phyloP scores from a whole-genome alignment of 2,888 invertebrate genomes.

The Mesorhabditis belari region DNA sequence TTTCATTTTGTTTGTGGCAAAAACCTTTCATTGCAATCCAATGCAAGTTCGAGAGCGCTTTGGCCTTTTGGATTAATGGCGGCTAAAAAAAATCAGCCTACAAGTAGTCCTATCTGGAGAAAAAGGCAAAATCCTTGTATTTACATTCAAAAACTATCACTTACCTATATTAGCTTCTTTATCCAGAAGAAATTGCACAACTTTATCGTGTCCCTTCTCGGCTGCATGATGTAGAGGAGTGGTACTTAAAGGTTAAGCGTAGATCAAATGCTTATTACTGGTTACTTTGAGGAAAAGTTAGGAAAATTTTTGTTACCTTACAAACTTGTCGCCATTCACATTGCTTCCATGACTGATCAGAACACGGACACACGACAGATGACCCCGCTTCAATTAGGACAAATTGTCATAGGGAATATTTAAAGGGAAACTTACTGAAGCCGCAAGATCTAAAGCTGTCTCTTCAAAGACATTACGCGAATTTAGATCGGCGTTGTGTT shows the following conservation, averaged over 20 bases:
- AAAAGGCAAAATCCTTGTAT: too few species aligned
- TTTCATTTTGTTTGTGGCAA: too few species aligned
- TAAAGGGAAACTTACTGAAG: background rate
- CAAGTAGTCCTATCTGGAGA: too few species aligned
- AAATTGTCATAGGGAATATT: too few species aligned
- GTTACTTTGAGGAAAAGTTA: background rate
- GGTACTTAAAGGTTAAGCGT: slow-evolving; percentile 33
- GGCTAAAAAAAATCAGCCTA: too few species aligned
- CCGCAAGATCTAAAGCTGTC: background rate
- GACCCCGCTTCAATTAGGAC: background rate
- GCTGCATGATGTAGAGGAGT: slow-evolving; percentile 57
- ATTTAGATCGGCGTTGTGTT: background rate
- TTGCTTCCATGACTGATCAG: background rate
- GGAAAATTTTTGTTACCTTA: background rate
- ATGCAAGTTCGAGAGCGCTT: too few species aligned
- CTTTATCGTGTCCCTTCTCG: slow-evolving; percentile 52
- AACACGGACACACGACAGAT: background rate
- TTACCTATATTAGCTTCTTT: slow-evolving; percentile 49
- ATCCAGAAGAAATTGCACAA: slow-evolving; percentile 54
- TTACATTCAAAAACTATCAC: too few species aligned
- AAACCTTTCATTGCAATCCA: too few species aligned
- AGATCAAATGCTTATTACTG: background rate
- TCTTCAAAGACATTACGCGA: background rate
- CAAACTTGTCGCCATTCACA: background rate
- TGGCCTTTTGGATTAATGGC: too few species aligned